Percentiles rank a stretch among this genome's conserved stretches.
Evolutionary conservation across 2,113 vertebrate species (phyloP).

Genomic region (Gorsachius goisagi): DNA sequence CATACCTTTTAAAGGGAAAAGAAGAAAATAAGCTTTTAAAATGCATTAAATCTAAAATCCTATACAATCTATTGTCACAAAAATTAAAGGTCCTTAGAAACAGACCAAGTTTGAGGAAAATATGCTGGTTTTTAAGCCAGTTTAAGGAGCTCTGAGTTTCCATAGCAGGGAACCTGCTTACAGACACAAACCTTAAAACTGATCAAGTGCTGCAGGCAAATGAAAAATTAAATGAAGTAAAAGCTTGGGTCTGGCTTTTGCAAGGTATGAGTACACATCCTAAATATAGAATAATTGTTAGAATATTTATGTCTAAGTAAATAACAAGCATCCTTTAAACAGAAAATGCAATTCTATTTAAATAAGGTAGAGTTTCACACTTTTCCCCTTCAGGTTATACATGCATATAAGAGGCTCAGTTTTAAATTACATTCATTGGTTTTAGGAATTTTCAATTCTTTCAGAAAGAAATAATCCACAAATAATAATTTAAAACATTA

Average conservation of each 20-base stretch:
- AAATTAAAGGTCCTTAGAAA: background rate
- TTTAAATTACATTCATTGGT: background rate
- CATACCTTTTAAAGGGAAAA: background rate
- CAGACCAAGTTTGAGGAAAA: background rate
- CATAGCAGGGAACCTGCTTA: background rate
- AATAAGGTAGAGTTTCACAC: background rate
- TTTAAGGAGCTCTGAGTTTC: background rate
- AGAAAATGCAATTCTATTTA: background rate
- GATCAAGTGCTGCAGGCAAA: background rate
- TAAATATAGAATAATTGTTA: slow-evolving; percentile 33
- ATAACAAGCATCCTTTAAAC: slow-evolving; percentile 2
- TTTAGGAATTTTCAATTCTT: background rate
- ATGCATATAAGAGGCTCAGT: background rate
- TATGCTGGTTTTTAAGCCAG: background rate
- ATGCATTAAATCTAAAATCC: background rate
- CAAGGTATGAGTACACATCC: background rate
- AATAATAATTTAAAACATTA: background rate
- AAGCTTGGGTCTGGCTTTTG: background rate
- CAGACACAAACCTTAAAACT: background rate
- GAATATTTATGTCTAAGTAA: slow-evolving; percentile 9
- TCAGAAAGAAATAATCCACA: background rate
- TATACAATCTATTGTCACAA: background rate
- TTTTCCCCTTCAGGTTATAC: background rate
- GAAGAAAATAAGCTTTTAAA: background rate
- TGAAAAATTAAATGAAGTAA: background rate